These are phyloP conservation scores for Charaxes varanes DNA, from an alignment of 1,140 invertebrate genomes.

Conservation along the genomic window DNA sequence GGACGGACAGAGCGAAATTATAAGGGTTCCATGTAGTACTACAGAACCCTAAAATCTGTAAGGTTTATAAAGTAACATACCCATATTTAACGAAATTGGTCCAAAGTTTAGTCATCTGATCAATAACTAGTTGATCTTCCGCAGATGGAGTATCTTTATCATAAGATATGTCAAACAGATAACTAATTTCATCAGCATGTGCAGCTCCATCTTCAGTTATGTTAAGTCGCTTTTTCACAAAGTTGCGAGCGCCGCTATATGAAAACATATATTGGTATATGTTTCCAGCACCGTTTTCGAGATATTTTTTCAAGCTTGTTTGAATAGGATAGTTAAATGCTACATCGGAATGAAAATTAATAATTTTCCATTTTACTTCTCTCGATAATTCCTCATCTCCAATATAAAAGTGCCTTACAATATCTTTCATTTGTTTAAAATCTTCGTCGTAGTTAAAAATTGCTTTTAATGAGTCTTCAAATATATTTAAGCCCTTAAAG, in stretches of 20 bases:
- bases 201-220: constrained; percentile 18
- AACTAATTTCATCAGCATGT: constrained; percentile 34
- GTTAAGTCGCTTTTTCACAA: constrained; percentile 14
- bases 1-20: too few relatives aligned
- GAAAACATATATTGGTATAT: constrained; percentile 34
- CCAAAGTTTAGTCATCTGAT: constrained; percentile 31
- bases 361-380: constrained; percentile 8
- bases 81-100: constrained; percentile 39
- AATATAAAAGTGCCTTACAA: constrained; percentile 25
- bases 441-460: constrained; percentile 17
- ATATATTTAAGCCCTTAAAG: constrained; percentile 1
- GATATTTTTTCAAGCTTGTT: constrained; percentile 17
- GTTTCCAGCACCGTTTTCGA: constrained; percentile 15
- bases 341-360: constrained; percentile 25
- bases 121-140: constrained; percentile 31
- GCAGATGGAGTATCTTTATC: constrained; percentile 15
- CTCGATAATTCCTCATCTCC: constrained; percentile 18
- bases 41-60: too few relatives aligned
- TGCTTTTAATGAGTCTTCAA: constrained; percentile 8
- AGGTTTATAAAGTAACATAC: constrained; percentile 19
- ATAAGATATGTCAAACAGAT: constrained; percentile 29
- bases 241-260: constrained; percentile 27
- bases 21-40: too few relatives aligned
- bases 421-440: constrained; percentile 12
- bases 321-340: constrained; percentile 18